Base-by-base conservation (phyloP, 2,797 vertebrate species). In the Tapera naevia region DNA sequence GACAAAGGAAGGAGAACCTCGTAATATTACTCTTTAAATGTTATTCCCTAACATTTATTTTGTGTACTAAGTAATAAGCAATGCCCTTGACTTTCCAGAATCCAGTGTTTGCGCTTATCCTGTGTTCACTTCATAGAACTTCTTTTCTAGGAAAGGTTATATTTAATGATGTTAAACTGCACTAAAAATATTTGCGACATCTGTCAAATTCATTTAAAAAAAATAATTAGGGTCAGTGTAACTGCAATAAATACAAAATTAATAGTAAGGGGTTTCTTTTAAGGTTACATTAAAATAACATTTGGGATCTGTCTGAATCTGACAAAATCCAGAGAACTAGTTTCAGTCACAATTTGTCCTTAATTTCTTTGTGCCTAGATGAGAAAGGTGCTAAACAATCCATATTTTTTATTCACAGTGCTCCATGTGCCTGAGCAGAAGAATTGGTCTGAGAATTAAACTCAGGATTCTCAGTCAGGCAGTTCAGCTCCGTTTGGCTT, bases 171-270 rank as follows among this genome's bases (percentile, higher is more conserved):
- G 81, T 78, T 88, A 94, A 89, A 84, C 61, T 90, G 65, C 66
- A 92, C 8, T 91, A 58, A 92, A 96, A 97, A 96, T 96, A 95
- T 92, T 89, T 95, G 92, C 95, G 94, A 94, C 76, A 92, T 82
- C 86, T 92, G 83, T 89, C 95, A 91, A 94, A 96, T 93, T 89
- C 23, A 96, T 95, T 94, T 30, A 0, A 7, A 91, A 93, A 86
- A 92, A 96, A 32, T 96, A 41, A 90, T 94, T 93, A 94, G 71
- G 86, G 85, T 95, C 91, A 93, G n/a, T 27, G 89, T 66, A 86
- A 91, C 70, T 79, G 85, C 81, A 96, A 95, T 96, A 96, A 95
- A 94, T 89, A 95, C 5, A 72, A 94, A 88, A 97, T 94, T 95
- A 95, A 95, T 84, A 92, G 81, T 70, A 86, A 50, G 35, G 27